Base-by-base conservation (phyloP, 2,888 invertebrate genomes). In the Adelognathus sp. region DNA sequence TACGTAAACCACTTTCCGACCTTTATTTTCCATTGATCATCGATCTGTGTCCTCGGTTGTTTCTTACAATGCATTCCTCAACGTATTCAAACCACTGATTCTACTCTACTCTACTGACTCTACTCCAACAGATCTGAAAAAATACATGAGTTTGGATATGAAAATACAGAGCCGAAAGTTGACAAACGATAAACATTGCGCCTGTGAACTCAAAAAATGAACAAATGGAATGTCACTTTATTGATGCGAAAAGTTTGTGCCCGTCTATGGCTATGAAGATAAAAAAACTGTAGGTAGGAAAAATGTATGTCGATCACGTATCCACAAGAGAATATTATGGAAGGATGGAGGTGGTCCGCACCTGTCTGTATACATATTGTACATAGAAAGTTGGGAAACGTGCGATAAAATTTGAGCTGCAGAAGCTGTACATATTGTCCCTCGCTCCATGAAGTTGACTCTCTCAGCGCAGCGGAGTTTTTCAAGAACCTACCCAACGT, bases 381-480 rank as follows among this genome's bases (percentile, higher is more conserved):
- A 46, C 21, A 46, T 18, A 1, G 46, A 44, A 11, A 63, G 33
- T 44, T 44, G 31, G 54, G 44, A 73, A 24, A 71, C 69, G 39
- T 16, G 58, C 64, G 21, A 70, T 70, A 70, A 76, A 70, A 71
- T 58, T n/a, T n/a, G n/a, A n/a, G n/a, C n/a, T n/a, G 69, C 31
- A 64, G 39, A 63, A 60, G 64, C 14, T 39, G 58, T 31, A 21
- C 58, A 46, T 56, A 33, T n/a, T 50, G 11, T 63, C 33, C 36
- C 31, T 27, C 6, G 27, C 27, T 16, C 46, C 9, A 63, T 39
- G 46, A 70, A 70, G 18, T 54, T 70, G 56, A 46, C 56, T 46
- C 16, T 52, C 36, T 56, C 70, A 44, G 41, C 41, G 56, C 36
- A 64, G 41, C 41, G 56, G 27, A 64, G 33, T 73, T 56, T 64